Conservation (phyloP, 2,797 vertebrate species). For the Manis crassicaudata region DNA sequence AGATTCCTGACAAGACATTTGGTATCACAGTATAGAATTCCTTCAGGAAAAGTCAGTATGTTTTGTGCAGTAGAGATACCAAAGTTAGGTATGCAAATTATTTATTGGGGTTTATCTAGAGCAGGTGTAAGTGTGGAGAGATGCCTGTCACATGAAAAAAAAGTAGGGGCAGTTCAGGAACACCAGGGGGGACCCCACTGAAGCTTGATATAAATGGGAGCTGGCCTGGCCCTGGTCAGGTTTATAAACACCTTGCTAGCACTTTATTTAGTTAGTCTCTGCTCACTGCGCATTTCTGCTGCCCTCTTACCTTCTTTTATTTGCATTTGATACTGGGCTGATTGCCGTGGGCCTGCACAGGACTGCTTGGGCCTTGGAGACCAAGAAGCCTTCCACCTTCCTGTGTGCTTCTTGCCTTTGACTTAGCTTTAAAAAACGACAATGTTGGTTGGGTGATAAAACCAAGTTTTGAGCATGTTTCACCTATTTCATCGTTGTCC, state of each 20-base stretch:
- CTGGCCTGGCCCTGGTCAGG: not conserved
- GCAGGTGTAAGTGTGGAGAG: not conserved
- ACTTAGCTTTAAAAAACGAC: not conserved
- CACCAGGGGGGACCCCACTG: not conserved
- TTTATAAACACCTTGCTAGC: not conserved
- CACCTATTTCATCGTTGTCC: not conserved
- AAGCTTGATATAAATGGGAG: fast-evolving
- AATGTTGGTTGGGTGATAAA: not conserved
- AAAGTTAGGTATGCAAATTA: not conserved
- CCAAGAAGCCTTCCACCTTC: not conserved
- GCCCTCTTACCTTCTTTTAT: not conserved
- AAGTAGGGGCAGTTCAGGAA: not conserved
- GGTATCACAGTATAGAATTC: not conserved
- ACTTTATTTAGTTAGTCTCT: not conserved
- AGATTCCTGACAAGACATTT: not conserved
- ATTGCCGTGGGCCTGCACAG: fast-evolving
- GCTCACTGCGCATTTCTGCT: fast-evolving
- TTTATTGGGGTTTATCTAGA: not conserved
- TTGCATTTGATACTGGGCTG: not conserved
- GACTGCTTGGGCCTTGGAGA: not conserved
- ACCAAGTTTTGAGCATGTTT: not conserved
- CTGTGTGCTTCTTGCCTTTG: not conserved
- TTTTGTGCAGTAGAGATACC: not conserved
- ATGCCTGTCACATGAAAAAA: not conserved
- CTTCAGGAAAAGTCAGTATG: not conserved